Conservation (phyloP, 2,888 invertebrate species). For the Netelia melanura region DNA sequence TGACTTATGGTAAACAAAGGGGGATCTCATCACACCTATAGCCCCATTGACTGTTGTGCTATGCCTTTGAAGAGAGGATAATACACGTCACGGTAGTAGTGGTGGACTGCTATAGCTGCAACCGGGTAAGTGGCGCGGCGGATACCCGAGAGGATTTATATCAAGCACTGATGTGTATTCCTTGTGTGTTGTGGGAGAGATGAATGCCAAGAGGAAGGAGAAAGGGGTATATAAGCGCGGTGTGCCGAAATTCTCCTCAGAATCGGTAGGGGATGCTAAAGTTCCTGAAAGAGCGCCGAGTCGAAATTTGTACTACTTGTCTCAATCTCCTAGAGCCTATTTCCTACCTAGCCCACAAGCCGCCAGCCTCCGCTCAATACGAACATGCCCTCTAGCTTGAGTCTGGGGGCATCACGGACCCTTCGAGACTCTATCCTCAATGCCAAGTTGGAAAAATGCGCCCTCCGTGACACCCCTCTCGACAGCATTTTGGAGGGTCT, state of each 20-base stretch:
- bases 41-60: slow-evolving; percentile 25
- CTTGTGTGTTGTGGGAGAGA: slow-evolving; percentile 1
- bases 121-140: slow-evolving; percentile 36
- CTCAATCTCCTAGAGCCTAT: no score
- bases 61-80: slow-evolving; percentile 20
- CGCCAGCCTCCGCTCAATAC: no score
- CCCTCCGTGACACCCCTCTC: no score
- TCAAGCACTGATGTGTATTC: slow-evolving; percentile 16
- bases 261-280: background rate
- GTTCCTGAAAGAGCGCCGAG: background rate
- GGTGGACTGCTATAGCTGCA: background rate
- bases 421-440: no score
- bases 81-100: slow-evolving; percentile 1
- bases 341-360: no score
- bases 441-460: no score
- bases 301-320: no score
- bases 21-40: slow-evolving; percentile 27
- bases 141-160: slow-evolving; percentile 52
- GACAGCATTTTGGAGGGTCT: no score
- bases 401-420: no score
- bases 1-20: slow-evolving; percentile 50
- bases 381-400: no score
- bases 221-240: slow-evolving; percentile 3
- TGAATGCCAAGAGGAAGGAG: background rate
- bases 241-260: slow-evolving; percentile 25